phyloP scores from a whole-genome alignment of 30 jellyfish, hydroid and myxozoan species.

The Nemopilema nomurai region DNA sequence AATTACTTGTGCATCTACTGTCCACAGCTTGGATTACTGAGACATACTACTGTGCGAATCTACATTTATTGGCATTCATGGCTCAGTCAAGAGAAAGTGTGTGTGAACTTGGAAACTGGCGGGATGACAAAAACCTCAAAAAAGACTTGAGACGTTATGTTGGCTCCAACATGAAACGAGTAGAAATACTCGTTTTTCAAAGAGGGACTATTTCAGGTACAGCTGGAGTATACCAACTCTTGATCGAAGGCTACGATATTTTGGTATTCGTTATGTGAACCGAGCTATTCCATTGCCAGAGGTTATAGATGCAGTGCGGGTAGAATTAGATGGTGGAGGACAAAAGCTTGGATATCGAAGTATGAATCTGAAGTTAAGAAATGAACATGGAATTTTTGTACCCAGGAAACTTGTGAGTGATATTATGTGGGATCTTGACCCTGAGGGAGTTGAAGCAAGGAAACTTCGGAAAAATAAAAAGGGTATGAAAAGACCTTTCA shows the following conservation, averaged over 20 bases:
- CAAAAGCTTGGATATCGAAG: constrained; percentile 42
- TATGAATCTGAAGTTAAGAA: constrained; percentile 30
- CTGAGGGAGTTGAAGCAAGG: constrained; percentile 40
- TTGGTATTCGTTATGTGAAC: constrained; percentile 16
- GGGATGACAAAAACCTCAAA: constrained; percentile 11
- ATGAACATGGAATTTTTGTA: constrained; percentile 27
- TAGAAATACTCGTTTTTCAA: constrained; percentile 25
- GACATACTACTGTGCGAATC: not conserved
- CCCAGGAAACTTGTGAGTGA: constrained; percentile 42
- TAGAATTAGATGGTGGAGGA: constrained; percentile 44
- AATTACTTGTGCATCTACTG: not conserved
- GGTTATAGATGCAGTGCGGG: constrained; percentile 37
- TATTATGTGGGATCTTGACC: constrained; percentile 31
- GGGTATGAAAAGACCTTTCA: constrained; percentile 16
- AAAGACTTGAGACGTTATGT: constrained; percentile 12
- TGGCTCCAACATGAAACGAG: not conserved
- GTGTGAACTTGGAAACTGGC: constrained; percentile 16
- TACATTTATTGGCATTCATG: not conserved
- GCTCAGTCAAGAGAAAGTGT: not conserved
- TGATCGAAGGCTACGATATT: constrained; percentile 36
- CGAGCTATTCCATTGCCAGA: not conserved
- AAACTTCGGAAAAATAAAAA: constrained; percentile 29
- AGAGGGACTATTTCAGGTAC: constrained; percentile 21
- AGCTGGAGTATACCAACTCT: constrained; percentile 62
- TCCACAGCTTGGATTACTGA: not conserved